A percentile compares a stretch with the other conserved stretches of the same genome.
Conservation (phyloP, 2,888 invertebrate species). For the Sarcophaga rosellei region DNA sequence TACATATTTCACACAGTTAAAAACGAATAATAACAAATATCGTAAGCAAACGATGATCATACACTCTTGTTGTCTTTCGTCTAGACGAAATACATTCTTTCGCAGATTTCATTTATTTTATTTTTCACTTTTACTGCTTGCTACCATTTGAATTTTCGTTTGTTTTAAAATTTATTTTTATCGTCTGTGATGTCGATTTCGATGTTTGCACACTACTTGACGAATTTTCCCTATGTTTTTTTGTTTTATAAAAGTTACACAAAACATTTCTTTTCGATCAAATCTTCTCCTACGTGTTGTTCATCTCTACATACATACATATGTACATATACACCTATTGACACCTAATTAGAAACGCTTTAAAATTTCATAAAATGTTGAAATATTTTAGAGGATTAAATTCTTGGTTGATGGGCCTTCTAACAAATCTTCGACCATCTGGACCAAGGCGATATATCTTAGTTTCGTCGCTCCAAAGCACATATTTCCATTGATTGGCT, state of each 20-base stretch:
- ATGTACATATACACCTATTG: not conserved
- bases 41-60: slow-evolving; percentile 56
- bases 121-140: slow-evolving; percentile 36
- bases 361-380: no score
- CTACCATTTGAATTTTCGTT: slow-evolving; percentile 51
- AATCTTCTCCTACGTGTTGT: not conserved
- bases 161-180: slow-evolving; percentile 54
- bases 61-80: slow-evolving; percentile 61
- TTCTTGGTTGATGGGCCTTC: no score
- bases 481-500: no score
- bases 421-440: no score
- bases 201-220: slow-evolving; percentile 44
- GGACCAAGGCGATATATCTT: no score
- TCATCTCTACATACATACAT: not conserved
- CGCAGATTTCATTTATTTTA: slow-evolving; percentile 56
- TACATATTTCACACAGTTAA: slow-evolving; percentile 58
- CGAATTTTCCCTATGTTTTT: slow-evolving; percentile 18
- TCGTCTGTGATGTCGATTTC: slow-evolving; percentile 53
- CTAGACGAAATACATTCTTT: slow-evolving; percentile 68
- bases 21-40: slow-evolving; percentile 51
- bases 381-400: no score
- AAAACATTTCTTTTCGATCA: not conserved
- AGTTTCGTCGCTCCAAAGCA: no score
- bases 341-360: no score
- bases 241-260: not conserved